phyloP scores from a whole-genome alignment of 2,797 vertebrate genomes.

The Neostethus bicornis region DNA sequence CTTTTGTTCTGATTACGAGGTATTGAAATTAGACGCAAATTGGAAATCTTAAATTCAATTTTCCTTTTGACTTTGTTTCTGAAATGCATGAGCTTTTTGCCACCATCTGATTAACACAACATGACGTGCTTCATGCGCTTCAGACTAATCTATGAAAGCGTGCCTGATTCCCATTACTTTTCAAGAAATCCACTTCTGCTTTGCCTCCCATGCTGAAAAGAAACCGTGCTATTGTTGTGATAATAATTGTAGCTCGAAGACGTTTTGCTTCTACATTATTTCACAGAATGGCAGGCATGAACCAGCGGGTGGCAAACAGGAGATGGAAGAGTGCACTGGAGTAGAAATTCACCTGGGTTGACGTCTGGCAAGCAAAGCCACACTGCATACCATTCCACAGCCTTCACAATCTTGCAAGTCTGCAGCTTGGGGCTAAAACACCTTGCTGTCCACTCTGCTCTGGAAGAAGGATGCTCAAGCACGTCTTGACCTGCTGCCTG shows the following conservation, averaged over 20 bases:
- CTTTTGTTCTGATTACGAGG: too few species aligned
- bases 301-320: background rate
- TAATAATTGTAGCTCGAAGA: background rate
- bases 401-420: background rate
- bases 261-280: background rate
- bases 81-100: background rate
- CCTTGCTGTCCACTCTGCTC: background rate
- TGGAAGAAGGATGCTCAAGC: background rate
- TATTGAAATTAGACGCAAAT: too few species aligned
- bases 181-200: background rate
- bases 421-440: background rate
- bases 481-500: background rate
- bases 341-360: background rate
- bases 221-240: background rate
- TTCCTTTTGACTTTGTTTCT: background rate
- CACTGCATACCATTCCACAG: background rate
- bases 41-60: too few species aligned
- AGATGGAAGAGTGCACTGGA: background rate
- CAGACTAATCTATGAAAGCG: background rate
- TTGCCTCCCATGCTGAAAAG: background rate
- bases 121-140: background rate
- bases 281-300: background rate
- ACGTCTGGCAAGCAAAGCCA: background rate
- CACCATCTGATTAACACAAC: background rate
- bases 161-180: background rate